Conservation (phyloP, 1,140 invertebrate genomes). For the Lerema accius region DNA sequence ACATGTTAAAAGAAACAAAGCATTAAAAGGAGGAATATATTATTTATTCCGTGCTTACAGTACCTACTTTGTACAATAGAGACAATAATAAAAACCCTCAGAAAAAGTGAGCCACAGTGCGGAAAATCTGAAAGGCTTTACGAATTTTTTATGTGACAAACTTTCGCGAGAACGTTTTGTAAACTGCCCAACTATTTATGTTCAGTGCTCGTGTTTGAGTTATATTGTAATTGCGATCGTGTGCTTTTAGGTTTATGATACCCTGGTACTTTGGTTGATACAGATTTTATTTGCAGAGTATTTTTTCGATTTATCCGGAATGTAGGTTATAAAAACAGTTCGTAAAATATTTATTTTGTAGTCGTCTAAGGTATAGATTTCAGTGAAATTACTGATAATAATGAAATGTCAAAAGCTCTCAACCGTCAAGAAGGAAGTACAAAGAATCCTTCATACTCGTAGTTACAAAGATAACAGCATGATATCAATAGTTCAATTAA, state of each 20-base stretch:
- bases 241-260: slow-evolving; percentile 15
- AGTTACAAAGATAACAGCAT: no score
- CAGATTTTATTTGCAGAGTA: not conserved
- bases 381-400: no score
- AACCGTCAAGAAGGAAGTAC: no score
- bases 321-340: not conserved
- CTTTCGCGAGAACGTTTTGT: slow-evolving; percentile 8
- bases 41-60: not conserved
- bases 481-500: no score
- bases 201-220: slow-evolving; percentile 19
- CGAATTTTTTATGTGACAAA: slow-evolving; percentile 21
- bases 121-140: slow-evolving; percentile 5
- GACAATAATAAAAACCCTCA: slow-evolving; percentile 2
- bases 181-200: slow-evolving; percentile 27
- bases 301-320: no score
- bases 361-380: no score
- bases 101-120: slow-evolving; percentile 6
- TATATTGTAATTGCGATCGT: slow-evolving; percentile 28
- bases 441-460: no score
- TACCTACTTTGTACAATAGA: not conserved
- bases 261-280: slow-evolving; percentile 28
- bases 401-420: no score
- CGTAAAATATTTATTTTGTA: no score
- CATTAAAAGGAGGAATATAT: not conserved
- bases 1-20: not conserved